These are phyloP conservation scores for Protula sp. DNA, from an alignment of 2,888 invertebrate genomes.

Conservation along the genomic window DNA sequence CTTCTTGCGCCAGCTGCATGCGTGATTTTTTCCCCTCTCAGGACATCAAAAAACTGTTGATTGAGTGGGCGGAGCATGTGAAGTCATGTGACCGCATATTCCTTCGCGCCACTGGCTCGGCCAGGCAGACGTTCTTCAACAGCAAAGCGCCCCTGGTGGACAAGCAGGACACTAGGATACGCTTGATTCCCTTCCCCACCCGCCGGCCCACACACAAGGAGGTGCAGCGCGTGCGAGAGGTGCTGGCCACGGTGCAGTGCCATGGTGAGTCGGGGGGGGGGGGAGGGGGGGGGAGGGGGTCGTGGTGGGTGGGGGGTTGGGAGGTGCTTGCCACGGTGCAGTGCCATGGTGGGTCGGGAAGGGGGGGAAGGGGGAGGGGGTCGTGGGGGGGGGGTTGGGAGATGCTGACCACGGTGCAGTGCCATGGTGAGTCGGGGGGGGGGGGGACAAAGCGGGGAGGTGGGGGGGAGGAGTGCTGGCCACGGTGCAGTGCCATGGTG, in stretches of 20 bases:
- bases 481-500: conserved; percentile 16
- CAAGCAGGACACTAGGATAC: conserved; percentile 39
- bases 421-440: conserved; percentile 22
- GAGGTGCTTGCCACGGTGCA: conserved; percentile 57
- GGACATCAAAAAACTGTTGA: conserved; percentile 71
- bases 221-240: conserved; percentile 68
- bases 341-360: conserved; percentile 20
- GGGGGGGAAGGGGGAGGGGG: too few relatives aligned
- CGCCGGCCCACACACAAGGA: conserved; percentile 75
- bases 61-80: conserved; percentile 66
- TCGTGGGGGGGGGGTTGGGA: too few relatives aligned
- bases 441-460: conserved; percentile 71
- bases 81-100: conserved; percentile 67
- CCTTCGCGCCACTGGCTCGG: conserved; percentile 72
- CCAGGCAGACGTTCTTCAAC: conserved; percentile 65
- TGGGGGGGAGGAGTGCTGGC: conserved; percentile 66
- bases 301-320: too few relatives aligned
- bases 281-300: too few relatives aligned
- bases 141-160: conserved; percentile 67
- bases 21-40: conserved; percentile 46
- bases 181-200: conserved; percentile 72
- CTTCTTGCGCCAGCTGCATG: too few relatives aligned
- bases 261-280: conserved; percentile 24
- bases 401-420: conserved; percentile 54
- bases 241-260: conserved; percentile 53